Conservation (phyloP, 2,797 vertebrate species). For the Moxostoma hubbsi region DNA sequence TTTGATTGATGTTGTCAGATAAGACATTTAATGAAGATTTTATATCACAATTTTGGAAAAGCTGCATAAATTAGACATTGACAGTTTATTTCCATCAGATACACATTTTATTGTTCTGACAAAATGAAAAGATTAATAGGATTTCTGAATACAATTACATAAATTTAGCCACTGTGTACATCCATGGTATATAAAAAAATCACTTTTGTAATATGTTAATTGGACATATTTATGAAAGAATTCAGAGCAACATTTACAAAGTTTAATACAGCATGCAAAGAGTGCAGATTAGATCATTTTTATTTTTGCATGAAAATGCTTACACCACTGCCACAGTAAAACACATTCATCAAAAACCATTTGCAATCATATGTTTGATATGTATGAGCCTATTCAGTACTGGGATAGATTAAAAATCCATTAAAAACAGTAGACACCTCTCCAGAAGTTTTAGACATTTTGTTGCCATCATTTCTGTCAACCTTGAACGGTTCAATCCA, state of each 20-base stretch:
- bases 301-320: not conserved
- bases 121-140: not conserved
- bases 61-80: too few species aligned
- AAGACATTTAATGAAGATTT: too few species aligned
- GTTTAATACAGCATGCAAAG: not conserved
- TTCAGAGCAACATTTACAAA: not conserved
- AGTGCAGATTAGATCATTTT: not conserved
- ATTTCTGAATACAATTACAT: not conserved
- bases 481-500: conserved; percentile 72
- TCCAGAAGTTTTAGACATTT: conserved; percentile 56
- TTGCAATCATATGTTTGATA: not conserved
- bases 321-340: not conserved
- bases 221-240: not conserved
- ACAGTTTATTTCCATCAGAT: too few species aligned
- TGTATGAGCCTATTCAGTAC: not conserved
- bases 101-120: not conserved
- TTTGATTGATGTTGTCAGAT: too few species aligned
- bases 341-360: not conserved
- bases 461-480: conserved; percentile 64
- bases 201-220: conserved; percentile 1
- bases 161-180: not conserved
- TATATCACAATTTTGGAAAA: too few species aligned
- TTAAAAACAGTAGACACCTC: conserved; percentile 72
- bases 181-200: not conserved
- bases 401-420: conserved; percentile 61